Evolutionary conservation across 1,140 invertebrate species (phyloP).

Genomic region (Saxidomus purpurata): DNA sequence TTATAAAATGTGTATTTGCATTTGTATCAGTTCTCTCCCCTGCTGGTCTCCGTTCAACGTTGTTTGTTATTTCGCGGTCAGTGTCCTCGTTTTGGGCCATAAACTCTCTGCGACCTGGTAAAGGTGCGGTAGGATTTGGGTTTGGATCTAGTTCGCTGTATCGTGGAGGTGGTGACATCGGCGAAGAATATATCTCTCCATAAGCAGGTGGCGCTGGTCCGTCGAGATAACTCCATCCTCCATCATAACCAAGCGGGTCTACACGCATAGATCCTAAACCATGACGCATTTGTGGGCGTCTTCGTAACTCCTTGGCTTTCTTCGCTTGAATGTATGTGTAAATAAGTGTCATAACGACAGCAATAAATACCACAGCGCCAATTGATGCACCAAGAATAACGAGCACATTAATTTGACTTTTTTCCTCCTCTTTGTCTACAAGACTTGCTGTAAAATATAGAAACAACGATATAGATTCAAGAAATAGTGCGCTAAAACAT

Average conservation of each 20-base stretch:
- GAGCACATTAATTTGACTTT: neutral
- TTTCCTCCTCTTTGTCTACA: neutral
- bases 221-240: conserved; percentile 30
- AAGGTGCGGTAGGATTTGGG: neutral
- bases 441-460: conserved; percentile 4
- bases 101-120: conserved; percentile 17
- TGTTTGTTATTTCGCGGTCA: neutral
- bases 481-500: no score
- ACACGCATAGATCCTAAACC: neutral
- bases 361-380: conserved; percentile 23
- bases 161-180: conserved; percentile 56
- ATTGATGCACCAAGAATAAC: conserved; percentile 4
- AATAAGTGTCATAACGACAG: conserved; percentile 19
- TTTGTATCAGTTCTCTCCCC: neutral
- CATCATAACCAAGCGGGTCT: neutral
- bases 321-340: conserved; percentile 43
- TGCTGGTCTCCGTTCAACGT: neutral
- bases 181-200: conserved; percentile 50
- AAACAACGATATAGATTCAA: no score
- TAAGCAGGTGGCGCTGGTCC: conserved; percentile 58
- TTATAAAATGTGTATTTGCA: conserved; percentile 31
- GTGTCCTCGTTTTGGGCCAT: neutral
- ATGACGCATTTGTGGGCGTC: neutral
- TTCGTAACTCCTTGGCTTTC: conserved; percentile 38
- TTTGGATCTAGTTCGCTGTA: conserved; percentile 57